Conservation (phyloP, 2,888 invertebrate genomes). For the Noctua pronuba region DNA sequence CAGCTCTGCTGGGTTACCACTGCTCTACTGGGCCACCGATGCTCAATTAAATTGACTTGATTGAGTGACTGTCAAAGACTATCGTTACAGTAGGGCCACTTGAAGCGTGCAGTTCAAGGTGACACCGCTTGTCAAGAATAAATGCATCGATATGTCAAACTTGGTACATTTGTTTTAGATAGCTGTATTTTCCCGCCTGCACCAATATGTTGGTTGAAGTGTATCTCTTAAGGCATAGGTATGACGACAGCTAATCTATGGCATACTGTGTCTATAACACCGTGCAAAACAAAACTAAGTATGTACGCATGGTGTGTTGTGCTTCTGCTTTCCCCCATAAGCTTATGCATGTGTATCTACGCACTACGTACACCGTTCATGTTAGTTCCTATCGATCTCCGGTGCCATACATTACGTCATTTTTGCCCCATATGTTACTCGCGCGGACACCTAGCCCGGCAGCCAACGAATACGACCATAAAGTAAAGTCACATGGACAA, state of each 20-base stretch:
- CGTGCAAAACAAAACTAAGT: background rate
- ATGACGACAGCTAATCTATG: background rate
- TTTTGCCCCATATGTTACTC: constrained; percentile 61
- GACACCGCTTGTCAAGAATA: background rate
- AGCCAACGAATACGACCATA: constrained; percentile 45
- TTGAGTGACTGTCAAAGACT: background rate
- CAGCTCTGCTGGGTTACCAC: background rate
- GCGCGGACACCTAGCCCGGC: constrained; percentile 43
- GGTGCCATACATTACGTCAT: constrained; percentile 53
- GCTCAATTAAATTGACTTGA: too few species aligned
- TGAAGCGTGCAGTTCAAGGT: background rate
- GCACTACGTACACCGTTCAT: constrained; percentile 32
- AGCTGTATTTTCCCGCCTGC: background rate
- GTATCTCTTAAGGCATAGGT: background rate
- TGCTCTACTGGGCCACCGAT: background rate
- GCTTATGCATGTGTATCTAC: background rate
- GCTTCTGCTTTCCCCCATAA: background rate
- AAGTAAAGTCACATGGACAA: constrained; percentile 53
- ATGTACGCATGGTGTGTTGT: background rate
- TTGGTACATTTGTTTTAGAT: background rate
- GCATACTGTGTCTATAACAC: background rate
- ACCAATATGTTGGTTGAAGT: background rate
- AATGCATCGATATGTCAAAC: background rate
- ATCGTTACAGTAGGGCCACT: background rate
- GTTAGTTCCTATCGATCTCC: constrained; percentile 55